These are phyloP conservation scores for Lanistes nyassanus DNA, from an alignment of 1,140 invertebrate species.

Conservation along the genomic window DNA sequence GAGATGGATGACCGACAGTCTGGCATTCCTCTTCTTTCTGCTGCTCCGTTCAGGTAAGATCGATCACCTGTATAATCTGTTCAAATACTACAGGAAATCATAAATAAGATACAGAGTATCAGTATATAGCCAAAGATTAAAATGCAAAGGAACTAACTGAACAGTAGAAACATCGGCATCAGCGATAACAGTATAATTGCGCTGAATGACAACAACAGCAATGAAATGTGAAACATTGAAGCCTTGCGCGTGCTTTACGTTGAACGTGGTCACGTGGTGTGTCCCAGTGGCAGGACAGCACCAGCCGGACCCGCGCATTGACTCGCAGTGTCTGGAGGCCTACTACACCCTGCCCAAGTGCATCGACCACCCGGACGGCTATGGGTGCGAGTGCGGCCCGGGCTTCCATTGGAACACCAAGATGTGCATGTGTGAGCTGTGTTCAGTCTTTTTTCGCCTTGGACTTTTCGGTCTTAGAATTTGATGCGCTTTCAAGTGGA, in stretches of 20 bases:
- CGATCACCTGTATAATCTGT: no score
- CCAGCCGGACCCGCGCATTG: slow-evolving; percentile 17
- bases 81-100: no score
- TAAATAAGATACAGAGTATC: no score
- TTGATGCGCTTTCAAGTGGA: no score
- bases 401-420: slow-evolving; percentile 67
- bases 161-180: not conserved
- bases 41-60: no score
- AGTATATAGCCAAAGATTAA: no score
- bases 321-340: slow-evolving; percentile 35
- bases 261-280: not conserved
- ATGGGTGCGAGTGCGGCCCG: slow-evolving; percentile 65
- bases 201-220: not conserved
- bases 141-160: no score
- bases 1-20: no score
- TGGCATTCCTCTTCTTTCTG: no score
- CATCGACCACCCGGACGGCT: slow-evolving; percentile 63
- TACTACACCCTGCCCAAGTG: slow-evolving; percentile 62
- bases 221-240: not conserved
- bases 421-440: slow-evolving; percentile 65
- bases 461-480: no score
- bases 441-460: not conserved
- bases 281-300: slow-evolving; percentile 5
- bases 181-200: not conserved
- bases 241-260: not conserved